Conservation (phyloP, 2,113 vertebrate species). For the Chloroceryle aenea region DNA sequence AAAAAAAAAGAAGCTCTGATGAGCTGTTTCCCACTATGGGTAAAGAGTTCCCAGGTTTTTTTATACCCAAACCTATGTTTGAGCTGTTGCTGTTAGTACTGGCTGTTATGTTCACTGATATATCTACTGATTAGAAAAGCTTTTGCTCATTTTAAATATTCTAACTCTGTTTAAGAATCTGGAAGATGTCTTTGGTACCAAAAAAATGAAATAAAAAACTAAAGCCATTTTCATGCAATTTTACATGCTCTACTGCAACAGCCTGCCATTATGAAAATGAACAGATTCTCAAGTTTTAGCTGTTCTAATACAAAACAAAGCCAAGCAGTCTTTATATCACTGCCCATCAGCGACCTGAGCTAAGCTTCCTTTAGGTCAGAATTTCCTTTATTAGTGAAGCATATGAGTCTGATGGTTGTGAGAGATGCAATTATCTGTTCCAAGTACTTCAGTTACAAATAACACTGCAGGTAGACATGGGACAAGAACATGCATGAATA, state of each 20-base stretch:
- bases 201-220: background rate
- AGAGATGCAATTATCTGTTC: background rate
- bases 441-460: background rate
- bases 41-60: background rate
- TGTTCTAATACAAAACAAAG: background rate
- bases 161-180: background rate
- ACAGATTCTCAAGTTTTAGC: background rate
- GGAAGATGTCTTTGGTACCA: background rate
- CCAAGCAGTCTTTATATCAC: background rate
- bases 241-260: background rate
- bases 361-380: background rate
- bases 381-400: background rate
- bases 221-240: background rate
- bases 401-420: background rate
- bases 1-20: background rate
- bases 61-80: background rate
- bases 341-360: background rate
- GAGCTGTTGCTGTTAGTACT: background rate
- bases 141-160: background rate
- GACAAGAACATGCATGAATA: conserved; percentile 1
- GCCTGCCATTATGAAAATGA: background rate
- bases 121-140: background rate
- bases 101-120: background rate
- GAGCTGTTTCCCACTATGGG: background rate
- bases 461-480: background rate